Base-by-base conservation (phyloP, 2,113 vertebrate genomes). In the Fregetta grallaria region DNA sequence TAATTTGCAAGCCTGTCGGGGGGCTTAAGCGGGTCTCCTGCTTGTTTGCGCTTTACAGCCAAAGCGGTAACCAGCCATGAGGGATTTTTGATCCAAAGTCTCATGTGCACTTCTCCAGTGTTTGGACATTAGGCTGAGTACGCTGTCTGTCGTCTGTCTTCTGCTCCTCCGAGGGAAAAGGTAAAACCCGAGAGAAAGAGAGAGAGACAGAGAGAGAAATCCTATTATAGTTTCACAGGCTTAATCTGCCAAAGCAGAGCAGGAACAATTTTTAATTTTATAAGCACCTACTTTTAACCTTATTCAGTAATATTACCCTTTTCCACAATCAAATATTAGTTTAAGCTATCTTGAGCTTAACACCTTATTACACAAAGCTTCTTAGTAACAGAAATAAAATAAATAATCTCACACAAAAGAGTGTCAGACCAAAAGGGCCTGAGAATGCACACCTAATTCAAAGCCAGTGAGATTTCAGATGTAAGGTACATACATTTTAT, bases 321-420 rank as follows among this genome's bases (percentile, higher is more conserved):
- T 96, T 62, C 62, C 58, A 59, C 78, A 85, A 95, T 85, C 89
- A 97, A 97, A 96, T 92, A 95, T 88, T 95, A 95, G 79, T 96
- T 95, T 90, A 89, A 96, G 91, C 76, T 86, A 32, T 92, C 74
- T 85, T 58, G 50, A 91, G 94, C 62, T 92, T 95, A 92, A 78
- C 73, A 85, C 86, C 83, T 92, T 94, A 95, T 94, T 96, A 94
- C 76, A 96, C 89, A 95, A 95, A 96, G 91, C 96, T 85, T 85
- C 95, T 97, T 97, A 97, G 91, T 90, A 94, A 84, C 12, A 61
- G 82, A 77, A 95, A 82, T 92, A 86, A 93, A 93, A 94, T 97
- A 94, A 96, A 92, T 94, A 91, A 95, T 94, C 77, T 81, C 70
- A 27, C 62, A 92, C 74, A 94, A 91, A 94, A 79, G 80, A 55